These are phyloP conservation scores for Semaprochilodus insignis DNA, from an alignment of 2,797 vertebrate genomes.

Conservation along the genomic window DNA sequence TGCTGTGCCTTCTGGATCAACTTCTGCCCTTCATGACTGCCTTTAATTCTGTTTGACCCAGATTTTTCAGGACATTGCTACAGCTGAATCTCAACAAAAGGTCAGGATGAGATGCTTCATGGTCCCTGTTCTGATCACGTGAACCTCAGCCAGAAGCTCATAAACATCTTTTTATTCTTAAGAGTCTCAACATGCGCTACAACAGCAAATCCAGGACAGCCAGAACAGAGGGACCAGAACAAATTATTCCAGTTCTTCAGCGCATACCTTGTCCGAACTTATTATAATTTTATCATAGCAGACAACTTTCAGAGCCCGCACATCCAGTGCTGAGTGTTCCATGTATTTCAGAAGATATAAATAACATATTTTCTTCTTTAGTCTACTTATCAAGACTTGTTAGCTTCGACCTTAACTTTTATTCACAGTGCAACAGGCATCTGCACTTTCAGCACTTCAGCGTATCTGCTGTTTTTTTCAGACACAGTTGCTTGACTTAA, in stretches of 20 bases:
- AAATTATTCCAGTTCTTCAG: slow-evolving; percentile 11
- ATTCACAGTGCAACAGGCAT: no score
- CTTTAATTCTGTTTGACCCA: slow-evolving; percentile 44
- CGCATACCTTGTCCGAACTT: background rate
- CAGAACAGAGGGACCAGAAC: background rate
- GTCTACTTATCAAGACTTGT: background rate
- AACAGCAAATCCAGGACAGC: background rate
- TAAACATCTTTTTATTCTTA: background rate
- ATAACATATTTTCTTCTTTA: background rate
- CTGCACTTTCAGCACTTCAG: background rate
- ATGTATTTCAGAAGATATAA: background rate
- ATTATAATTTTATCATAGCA: background rate
- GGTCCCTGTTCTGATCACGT: background rate
- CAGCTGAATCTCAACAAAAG: slow-evolving; percentile 52
- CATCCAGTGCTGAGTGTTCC: background rate
- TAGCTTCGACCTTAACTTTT: no score
- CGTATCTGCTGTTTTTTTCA: background rate
- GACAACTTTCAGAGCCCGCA: background rate
- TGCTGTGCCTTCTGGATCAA: slow-evolving; percentile 43
- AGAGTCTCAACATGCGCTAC: background rate
- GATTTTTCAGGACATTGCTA: slow-evolving; percentile 51
- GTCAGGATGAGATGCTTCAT: slow-evolving; percentile 54
- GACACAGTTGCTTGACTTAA: no score
- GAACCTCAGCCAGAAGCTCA: background rate
- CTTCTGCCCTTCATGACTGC: slow-evolving; percentile 40